phyloP scores from a whole-genome alignment of 2,113 vertebrate species.

The Percina caprodes region DNA sequence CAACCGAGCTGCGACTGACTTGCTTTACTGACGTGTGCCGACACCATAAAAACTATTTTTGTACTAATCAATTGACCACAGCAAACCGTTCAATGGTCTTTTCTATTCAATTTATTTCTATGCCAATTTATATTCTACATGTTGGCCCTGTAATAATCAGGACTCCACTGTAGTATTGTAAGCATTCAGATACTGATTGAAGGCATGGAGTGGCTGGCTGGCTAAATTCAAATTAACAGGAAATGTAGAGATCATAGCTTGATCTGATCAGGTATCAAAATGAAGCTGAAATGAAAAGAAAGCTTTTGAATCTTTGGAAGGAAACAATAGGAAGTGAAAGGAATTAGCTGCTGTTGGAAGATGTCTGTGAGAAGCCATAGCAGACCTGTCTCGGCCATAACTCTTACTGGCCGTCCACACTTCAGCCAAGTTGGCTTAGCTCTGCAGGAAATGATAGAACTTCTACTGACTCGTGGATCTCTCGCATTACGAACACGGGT shows the following conservation, averaged over 20 bases:
- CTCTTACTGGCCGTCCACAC: not conserved
- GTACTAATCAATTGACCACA: no score
- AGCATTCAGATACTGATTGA: not conserved
- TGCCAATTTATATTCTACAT: no score
- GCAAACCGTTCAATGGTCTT: no score
- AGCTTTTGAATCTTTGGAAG: not conserved
- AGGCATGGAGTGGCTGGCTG: not conserved
- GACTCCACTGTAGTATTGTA: not conserved
- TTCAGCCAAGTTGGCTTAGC: slow-evolving; percentile 13
- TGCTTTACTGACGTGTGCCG: no score
- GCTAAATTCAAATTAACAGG: not conserved
- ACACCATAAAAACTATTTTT: no score
- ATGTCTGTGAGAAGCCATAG: not conserved
- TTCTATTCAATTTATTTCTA: no score
- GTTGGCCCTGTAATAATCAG: slow-evolving; percentile 9
- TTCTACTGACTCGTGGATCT: slow-evolving; percentile 11
- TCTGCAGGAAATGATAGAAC: slow-evolving; percentile 25
- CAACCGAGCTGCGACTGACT: no score
- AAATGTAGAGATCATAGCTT: not conserved
- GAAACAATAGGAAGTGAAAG: not conserved
- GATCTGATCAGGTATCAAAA: slow-evolving; percentile 2
- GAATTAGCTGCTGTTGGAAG: slow-evolving; percentile 3
- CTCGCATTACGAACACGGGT: not conserved
- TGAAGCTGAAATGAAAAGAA: no score
- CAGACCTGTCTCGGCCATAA: slow-evolving; percentile 1